Evolutionary conservation across 2,797 vertebrate genomes (phyloP), one percentile per base, ranked within the genome.

Genomic region (Lindbergichthys nudifrons): DNA sequence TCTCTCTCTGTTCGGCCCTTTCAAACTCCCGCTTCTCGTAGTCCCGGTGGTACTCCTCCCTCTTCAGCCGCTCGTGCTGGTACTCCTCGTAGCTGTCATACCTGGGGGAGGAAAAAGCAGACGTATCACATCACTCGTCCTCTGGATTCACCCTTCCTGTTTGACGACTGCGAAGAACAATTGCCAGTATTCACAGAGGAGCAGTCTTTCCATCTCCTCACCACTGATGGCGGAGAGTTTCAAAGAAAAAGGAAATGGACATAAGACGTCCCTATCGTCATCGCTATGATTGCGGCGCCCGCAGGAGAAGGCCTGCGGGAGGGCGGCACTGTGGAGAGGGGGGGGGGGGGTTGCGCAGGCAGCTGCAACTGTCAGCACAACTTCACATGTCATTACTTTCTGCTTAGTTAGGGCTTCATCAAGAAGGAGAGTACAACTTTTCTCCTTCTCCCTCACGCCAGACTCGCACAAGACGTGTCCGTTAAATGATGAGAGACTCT

Each of bases 21-120:
- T 99, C 97, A 23, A 95, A 96, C 93, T 99, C 97, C 84, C 96
- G 95, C 92, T 97, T 97, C 94, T 98, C 97, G 82, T 95, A 95
- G 91, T 97, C 96, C 88, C 92, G 96, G 81, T 94, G 96, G 88
- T 96, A 95, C 88, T 99, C 97, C 92, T 98, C 97, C 93, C 96
- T 96, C 94, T 96, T 97, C 93, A 98, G 96, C 90, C 94, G 95
- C 92, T 99, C 97, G 36, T 97, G 96, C 93, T 99, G 97, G 95
- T 98, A 97, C 57, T 98, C 97, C 92, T 99, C 98, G 53, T 97
- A 98, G 95, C 96, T 98, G 96, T 99, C 96, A 87, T 98, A 99
- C 95, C 98, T 99, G 81, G 2, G 15, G 66, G 70, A 53, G 32
- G 32, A 62, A 30, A 69, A 13, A 70, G 54, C 36, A 76, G 1